Conservation (phyloP, 2,888 invertebrate genomes). For the Sminthurinus aureus region DNA sequence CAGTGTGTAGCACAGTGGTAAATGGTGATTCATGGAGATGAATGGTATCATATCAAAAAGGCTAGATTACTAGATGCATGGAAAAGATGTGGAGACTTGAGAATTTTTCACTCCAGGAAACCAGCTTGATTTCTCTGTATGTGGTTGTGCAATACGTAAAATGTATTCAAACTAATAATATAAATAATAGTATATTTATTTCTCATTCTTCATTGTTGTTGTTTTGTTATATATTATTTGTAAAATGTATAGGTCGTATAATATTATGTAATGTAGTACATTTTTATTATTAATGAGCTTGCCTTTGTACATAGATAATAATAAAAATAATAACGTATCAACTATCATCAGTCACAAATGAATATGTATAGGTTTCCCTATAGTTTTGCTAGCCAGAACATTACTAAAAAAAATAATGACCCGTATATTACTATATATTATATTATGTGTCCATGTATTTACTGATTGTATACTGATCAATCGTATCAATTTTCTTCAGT, state of each 20-base stretch:
- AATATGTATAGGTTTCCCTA: not conserved
- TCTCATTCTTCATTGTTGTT: not conserved
- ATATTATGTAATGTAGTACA: too few relatives aligned
- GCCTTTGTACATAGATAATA: too few relatives aligned
- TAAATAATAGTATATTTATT: not conserved
- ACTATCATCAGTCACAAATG: not conserved
- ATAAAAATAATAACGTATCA: too few relatives aligned
- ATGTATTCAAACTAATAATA: not conserved
- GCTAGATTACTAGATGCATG: not conserved
- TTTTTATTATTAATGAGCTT: too few relatives aligned
- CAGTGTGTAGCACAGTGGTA: too few relatives aligned
- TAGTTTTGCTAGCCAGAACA: slow-evolving; percentile 19
- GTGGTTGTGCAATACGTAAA: slow-evolving; percentile 22
- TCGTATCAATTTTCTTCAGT: not conserved
- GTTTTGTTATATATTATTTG: not conserved
- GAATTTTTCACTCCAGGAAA: slow-evolving; percentile 1
- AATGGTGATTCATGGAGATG: too few relatives aligned
- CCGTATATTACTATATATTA: too few relatives aligned
- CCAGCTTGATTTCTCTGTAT: slow-evolving; percentile 6
- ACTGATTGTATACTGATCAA: not conserved
- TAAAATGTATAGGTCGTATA: too few relatives aligned
- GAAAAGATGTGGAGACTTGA: not conserved
- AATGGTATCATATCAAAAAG: not conserved
- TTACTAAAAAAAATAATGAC: too few relatives aligned
- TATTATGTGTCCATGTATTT: too few relatives aligned